Conservation (phyloP, 2,797 vertebrate genomes). For the Austrolebias charrua region DNA sequence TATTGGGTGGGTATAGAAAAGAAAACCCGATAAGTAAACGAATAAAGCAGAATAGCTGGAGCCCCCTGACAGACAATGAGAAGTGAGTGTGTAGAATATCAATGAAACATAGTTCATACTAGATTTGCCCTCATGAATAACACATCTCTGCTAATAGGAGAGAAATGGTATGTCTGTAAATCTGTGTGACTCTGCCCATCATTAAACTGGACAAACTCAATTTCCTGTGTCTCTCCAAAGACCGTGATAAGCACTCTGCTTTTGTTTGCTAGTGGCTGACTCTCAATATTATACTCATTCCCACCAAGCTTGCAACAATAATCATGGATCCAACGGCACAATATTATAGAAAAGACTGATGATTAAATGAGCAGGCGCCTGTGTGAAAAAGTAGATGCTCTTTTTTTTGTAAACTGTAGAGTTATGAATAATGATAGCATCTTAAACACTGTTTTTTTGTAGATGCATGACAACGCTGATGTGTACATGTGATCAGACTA, state of each 20-base stretch:
- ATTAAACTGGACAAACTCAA: conserved; percentile 82
- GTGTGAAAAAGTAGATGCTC: neutral
- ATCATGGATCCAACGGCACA: conserved; percentile 16
- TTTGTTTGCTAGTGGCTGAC: conserved; percentile 44
- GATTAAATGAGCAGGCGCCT: conserved; percentile 20
- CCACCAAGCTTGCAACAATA: conserved; percentile 52
- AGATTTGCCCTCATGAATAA: conserved; percentile 85
- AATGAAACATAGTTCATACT: conserved; percentile 82
- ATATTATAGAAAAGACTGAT: conserved; percentile 35
- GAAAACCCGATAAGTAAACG: conserved; percentile 76
- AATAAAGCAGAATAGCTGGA: conserved; percentile 66
- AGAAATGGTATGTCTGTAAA: conserved; percentile 70
- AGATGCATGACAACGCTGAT: neutral
- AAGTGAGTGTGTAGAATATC: conserved; percentile 76
- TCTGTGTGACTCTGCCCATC: conserved; percentile 70
- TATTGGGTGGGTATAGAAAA: conserved; percentile 23
- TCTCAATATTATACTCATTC: conserved; percentile 56
- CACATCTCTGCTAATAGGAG: conserved; percentile 80
- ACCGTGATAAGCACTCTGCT: conserved; percentile 69
- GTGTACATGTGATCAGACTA: neutral
- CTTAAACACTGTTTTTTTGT: neutral
- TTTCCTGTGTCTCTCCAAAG: conserved; percentile 80
- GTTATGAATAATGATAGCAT: neutral
- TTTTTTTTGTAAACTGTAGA: too few species aligned
- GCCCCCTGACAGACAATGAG: conserved; percentile 71